Evolutionary conservation across 92 coral and sea anemone genomes (phyloP).

Genomic region (Palythoa caribaeorum): DNA sequence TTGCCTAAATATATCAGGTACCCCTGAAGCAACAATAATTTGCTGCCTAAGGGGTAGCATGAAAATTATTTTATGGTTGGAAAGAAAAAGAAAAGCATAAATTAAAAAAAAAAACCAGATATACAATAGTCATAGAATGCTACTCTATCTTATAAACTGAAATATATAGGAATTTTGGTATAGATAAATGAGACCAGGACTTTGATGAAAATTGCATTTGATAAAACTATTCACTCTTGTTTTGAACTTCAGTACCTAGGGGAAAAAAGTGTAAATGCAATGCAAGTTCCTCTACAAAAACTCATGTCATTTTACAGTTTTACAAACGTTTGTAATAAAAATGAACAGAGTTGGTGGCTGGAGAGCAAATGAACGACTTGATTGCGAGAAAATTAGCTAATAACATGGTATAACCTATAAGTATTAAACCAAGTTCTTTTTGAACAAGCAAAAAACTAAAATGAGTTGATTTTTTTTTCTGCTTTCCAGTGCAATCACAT

Average conservation of each 20-base stretch:
- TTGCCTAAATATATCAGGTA: no score
- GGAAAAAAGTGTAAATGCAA: background rate
- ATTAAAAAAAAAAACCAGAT: no score
- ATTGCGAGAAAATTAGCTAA: no score
- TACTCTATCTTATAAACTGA: no score
- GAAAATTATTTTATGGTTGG: no score
- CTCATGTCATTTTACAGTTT: background rate
- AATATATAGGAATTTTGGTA: no score
- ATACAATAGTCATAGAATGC: no score
- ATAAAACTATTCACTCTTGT: background rate
- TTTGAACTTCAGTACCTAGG: slow-evolving; percentile 2
- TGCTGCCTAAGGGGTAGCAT: no score
- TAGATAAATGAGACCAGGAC: no score
- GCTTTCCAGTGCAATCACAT: background rate
- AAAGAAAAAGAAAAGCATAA: no score
- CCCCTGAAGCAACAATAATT: no score
- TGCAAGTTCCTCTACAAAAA: slow-evolving; percentile 9
- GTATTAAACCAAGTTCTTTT: background rate
- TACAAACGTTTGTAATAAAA: background rate
- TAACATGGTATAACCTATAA: background rate
- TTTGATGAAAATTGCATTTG: no score
- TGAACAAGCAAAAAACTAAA: background rate
- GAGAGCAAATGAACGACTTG: background rate
- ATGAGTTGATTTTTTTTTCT: background rate
- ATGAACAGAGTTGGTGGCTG: background rate